Conservation (phyloP, 2,888 invertebrate genomes). For the Atrina japonica region DNA sequence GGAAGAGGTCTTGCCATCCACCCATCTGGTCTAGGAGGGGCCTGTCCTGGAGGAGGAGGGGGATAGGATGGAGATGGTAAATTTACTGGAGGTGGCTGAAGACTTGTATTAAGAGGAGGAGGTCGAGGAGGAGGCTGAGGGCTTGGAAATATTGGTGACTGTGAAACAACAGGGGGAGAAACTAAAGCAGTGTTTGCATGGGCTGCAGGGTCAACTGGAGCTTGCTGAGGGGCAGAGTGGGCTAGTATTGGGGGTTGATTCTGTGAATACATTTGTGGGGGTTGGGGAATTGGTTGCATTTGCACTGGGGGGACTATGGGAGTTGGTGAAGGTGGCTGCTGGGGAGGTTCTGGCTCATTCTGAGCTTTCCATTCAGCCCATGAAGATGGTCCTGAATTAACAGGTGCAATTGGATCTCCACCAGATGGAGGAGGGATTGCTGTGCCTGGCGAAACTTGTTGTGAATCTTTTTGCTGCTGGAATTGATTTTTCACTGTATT, state of each 20-base stretch:
- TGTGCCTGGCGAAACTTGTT: constrained; percentile 5
- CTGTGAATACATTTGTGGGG: constrained; percentile 30
- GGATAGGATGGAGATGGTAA: constrained; percentile 24
- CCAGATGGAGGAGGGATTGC: constrained; percentile 24
- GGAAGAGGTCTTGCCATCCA: constrained; percentile 9
- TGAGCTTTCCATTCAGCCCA: constrained; percentile 73
- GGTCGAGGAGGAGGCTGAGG: constrained; percentile 34
- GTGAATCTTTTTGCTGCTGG: constrained; percentile 48
- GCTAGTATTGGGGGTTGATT: not conserved
- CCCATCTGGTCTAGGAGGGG: constrained; percentile 17
- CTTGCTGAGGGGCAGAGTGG: not conserved
- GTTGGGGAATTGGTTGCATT: constrained; percentile 45
- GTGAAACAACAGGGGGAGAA: constrained; percentile 42
- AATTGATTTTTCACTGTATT: constrained; percentile 65
- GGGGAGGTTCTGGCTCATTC: constrained; percentile 25
- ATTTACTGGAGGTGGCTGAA: constrained; percentile 20
- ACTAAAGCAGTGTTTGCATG: constrained; percentile 5
- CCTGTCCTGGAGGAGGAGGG: constrained; percentile 19
- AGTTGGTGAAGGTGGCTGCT: constrained; percentile 28
- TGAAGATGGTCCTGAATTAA: constrained; percentile 46
- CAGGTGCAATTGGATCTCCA: constrained; percentile 22
- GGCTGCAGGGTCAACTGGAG: constrained; percentile 12
- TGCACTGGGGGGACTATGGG: constrained; percentile 37
- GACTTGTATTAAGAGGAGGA: constrained; percentile 27
- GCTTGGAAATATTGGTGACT: constrained; percentile 35